These are phyloP conservation scores for Melozone crissalis DNA, from an alignment of 2,113 vertebrate species.

Conservation along the genomic window DNA sequence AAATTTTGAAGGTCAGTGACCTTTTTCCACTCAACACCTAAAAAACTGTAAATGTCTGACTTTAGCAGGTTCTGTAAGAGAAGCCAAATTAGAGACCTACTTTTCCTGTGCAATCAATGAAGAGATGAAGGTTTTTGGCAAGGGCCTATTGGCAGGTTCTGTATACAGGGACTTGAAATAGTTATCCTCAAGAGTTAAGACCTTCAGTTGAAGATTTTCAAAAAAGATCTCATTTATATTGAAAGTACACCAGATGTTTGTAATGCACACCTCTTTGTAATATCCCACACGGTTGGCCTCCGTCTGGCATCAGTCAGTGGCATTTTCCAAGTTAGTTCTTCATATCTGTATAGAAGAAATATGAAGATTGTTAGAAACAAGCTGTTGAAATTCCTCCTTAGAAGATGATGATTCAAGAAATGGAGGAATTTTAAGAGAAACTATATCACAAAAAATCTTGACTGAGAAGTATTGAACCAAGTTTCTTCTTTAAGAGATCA, in stretches of 20 bases:
- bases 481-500: background rate
- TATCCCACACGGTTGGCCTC: background rate
- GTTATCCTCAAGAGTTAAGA: background rate
- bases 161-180: background rate
- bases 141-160: background rate
- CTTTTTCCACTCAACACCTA: background rate
- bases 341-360: background rate
- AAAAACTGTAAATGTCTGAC: background rate
- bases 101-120: background rate
- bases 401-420: background rate
- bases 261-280: background rate
- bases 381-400: background rate
- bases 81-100: background rate
- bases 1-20: background rate
- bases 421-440: background rate
- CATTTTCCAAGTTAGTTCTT: background rate
- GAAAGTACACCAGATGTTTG: background rate
- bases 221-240: background rate
- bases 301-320: rapidly evolving
- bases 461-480: background rate
- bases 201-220: background rate
- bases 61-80: background rate
- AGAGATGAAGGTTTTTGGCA: background rate
- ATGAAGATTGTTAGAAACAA: background rate
- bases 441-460: background rate